phyloP scores from a whole-genome alignment of 2,797 vertebrate species.

The Peromyscus attwateri region DNA sequence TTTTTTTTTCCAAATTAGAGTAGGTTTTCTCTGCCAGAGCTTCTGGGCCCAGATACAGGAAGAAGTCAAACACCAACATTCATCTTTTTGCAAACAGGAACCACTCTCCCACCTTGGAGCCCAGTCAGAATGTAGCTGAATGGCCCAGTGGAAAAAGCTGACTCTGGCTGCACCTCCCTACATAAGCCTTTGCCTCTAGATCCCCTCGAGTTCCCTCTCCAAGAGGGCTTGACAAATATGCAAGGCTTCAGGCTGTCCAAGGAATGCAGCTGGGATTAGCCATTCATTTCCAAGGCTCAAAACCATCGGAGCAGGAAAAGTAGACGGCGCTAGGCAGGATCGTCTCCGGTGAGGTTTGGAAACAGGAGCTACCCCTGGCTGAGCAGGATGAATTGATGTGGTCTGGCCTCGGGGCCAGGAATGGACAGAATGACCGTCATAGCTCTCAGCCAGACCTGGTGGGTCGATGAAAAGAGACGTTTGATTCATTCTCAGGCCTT shows the following conservation, averaged over 20 bases:
- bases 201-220: slow-evolving; percentile 56
- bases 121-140: slow-evolving; percentile 64
- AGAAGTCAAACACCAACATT: slow-evolving; percentile 72
- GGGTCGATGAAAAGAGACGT: slow-evolving; percentile 76
- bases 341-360: slow-evolving; percentile 81
- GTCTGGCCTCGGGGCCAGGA: slow-evolving; percentile 78
- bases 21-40: slow-evolving; percentile 59
- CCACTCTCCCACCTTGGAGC: slow-evolving; percentile 62
- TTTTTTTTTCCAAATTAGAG: slow-evolving; percentile 70
- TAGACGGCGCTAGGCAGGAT: slow-evolving; percentile 73
- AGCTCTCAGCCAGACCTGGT: slow-evolving; percentile 45
- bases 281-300: slow-evolving; percentile 74
- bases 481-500: slow-evolving; percentile 80
- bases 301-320: slow-evolving; percentile 80
- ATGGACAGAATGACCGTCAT: slow-evolving; percentile 75
- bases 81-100: slow-evolving; percentile 69
- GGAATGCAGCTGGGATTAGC: slow-evolving; percentile 75
- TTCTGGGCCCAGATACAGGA: slow-evolving; percentile 70
- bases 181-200: slow-evolving; percentile 61
- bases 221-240: slow-evolving; percentile 76
- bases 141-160: slow-evolving; percentile 74
- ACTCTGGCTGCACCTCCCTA: slow-evolving; percentile 42
- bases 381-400: slow-evolving; percentile 81
- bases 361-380: slow-evolving; percentile 74
- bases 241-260: slow-evolving; percentile 70